phyloP scores from a whole-genome alignment of 2,888 invertebrate species.

The Drosophila birchii region DNA sequence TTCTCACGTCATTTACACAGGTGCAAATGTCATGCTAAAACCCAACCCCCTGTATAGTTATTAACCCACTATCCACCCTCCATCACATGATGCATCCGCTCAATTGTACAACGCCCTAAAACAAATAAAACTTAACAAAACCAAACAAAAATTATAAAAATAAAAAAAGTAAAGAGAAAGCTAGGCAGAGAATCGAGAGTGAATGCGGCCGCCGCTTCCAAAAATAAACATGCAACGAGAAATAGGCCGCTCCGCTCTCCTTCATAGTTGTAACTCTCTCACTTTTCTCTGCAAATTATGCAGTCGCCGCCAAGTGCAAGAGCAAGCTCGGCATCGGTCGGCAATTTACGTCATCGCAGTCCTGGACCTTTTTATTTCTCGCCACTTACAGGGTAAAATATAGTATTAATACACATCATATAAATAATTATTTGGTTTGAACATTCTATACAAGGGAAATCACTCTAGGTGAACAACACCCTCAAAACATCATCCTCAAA shows the following conservation, averaged over 20 bases:
- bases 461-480: too few relatives aligned
- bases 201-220: constrained; percentile 67
- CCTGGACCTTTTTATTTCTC: constrained; percentile 16
- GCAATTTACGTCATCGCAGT: constrained; percentile 47
- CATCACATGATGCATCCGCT: constrained; percentile 80
- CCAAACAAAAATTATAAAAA: constrained; percentile 7
- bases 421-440: too few relatives aligned
- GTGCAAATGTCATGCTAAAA: constrained; percentile 68
- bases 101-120: constrained; percentile 77
- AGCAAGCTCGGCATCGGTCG: constrained; percentile 55
- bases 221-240: constrained; percentile 78
- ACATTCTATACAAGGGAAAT: too few relatives aligned
- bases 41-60: neutral
- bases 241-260: constrained; percentile 65
- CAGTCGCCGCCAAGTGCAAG: constrained; percentile 73
- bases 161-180: constrained; percentile 32
- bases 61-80: constrained; percentile 31
- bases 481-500: too few relatives aligned
- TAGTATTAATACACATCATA: too few relatives aligned
- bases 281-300: constrained; percentile 10
- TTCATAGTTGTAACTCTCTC: constrained; percentile 20
- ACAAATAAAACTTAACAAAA: constrained; percentile 36
- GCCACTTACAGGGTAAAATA: neutral
- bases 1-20: constrained; percentile 66
- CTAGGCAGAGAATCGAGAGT: constrained; percentile 67